Evolutionary conservation across 2,888 invertebrate species (phyloP).

Genomic region (Zelleria hepariella): DNA sequence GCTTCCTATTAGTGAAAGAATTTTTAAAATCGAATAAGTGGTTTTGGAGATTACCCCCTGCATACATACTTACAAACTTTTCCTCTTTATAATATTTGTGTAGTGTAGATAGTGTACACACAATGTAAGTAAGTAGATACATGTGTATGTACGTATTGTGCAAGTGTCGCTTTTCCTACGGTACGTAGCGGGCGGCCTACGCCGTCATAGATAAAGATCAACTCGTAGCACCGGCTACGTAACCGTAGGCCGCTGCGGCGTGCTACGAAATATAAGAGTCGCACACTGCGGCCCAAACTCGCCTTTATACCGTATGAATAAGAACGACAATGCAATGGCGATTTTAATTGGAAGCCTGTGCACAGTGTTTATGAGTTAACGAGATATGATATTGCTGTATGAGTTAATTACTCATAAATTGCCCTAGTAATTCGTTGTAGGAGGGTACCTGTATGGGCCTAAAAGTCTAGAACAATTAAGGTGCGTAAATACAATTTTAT

Average conservation of each 20-base stretch:
- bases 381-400: not conserved
- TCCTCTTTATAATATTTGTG: too few relatives aligned
- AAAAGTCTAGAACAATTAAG: too few relatives aligned
- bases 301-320: not conserved
- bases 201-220: not conserved
- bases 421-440: not conserved
- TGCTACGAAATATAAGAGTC: not conserved
- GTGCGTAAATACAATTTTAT: too few relatives aligned
- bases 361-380: not conserved
- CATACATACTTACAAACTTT: too few relatives aligned
- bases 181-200: not conserved
- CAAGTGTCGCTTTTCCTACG: not conserved
- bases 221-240: not conserved
- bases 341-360: not conserved
- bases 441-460: too few relatives aligned
- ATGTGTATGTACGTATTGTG: not conserved
- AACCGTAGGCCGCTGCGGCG: not conserved
- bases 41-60: too few relatives aligned
- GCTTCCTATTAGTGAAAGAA: too few relatives aligned
- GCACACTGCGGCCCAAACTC: not conserved
- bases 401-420: constrained; percentile 2
- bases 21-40: too few relatives aligned
- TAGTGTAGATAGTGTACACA: too few relatives aligned
- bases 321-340: not conserved
- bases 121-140: too few relatives aligned